phyloP scores from a whole-genome alignment of 2,888 invertebrate genomes.

The Schizotus pectinicornis region DNA sequence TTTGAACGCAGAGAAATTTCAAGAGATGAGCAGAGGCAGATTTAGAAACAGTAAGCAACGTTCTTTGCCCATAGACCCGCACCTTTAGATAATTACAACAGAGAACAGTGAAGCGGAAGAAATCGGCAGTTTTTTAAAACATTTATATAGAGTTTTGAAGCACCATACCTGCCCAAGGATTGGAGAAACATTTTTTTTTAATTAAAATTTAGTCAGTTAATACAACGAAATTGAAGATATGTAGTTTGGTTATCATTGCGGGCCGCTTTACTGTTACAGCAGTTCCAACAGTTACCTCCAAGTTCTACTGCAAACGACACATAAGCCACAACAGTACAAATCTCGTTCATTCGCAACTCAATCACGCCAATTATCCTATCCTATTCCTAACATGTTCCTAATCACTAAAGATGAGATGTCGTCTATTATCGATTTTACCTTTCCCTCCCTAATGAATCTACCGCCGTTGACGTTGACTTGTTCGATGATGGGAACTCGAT shows the following conservation, averaged over 20 bases:
- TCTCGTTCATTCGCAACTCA: constrained; percentile 30
- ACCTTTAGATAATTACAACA: no score
- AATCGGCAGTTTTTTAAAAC: no score
- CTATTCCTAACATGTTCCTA: constrained; percentile 27
- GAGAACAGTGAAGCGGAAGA: no score
- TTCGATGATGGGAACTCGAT: constrained; percentile 93
- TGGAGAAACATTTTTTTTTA: background rate
- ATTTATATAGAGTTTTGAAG: no score
- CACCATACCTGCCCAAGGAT: background rate
- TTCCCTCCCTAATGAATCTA: constrained; percentile 94
- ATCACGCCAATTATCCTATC: constrained; percentile 30
- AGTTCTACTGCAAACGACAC: constrained; percentile 30
- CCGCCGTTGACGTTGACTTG: constrained; percentile 95
- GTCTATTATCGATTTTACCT: constrained; percentile 71
- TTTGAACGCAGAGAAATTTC: no score
- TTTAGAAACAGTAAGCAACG: background rate
- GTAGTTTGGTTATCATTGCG: constrained; percentile 10
- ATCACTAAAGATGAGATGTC: background rate
- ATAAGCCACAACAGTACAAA: constrained; percentile 32
- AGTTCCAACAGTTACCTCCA: constrained; percentile 16
- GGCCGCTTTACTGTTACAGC: background rate
- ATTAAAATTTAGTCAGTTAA: constrained; percentile 43
- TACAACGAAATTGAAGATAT: constrained; percentile 24
- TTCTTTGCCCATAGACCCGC: background rate
- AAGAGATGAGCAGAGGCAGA: background rate